A percentile compares a stretch with the other conserved stretches of the same genome.
Conservation (phyloP, 2,797 vertebrate genomes). For the Chelonia mydas region DNA sequence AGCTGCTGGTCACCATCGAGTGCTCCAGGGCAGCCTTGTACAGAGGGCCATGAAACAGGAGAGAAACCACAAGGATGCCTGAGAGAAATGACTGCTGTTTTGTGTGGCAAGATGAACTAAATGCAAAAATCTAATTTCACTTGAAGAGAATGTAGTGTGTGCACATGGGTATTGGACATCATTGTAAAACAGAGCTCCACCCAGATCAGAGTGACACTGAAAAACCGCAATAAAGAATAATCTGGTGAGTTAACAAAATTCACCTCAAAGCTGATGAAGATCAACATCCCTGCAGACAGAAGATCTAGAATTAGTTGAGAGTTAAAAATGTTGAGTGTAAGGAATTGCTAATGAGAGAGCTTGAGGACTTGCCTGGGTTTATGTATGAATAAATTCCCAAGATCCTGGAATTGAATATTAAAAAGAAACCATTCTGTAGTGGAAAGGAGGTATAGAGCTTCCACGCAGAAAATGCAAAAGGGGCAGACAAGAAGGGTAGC, state of each 20-base stretch:
- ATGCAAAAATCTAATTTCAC: not conserved
- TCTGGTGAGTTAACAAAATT: not conserved
- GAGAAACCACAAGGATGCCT: not conserved
- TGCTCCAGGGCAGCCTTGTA: not conserved
- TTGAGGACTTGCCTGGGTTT: not conserved
- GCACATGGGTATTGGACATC: not conserved
- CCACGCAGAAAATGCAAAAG: not conserved
- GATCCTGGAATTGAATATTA: not conserved
- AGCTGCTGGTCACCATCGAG: not conserved
- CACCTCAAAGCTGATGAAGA: not conserved
- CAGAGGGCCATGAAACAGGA: not conserved
- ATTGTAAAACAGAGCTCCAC: not conserved
- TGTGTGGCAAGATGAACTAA: not conserved
- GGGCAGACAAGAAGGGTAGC: not conserved
- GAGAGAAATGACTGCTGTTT: not conserved
- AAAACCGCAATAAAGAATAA: not conserved
- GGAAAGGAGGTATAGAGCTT: not conserved
- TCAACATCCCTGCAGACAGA: not conserved
- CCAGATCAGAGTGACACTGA: not conserved
- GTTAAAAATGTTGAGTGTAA: not conserved
- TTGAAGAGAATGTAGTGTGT: not conserved
- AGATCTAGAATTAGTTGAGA: not conserved
- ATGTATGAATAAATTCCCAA: not conserved
- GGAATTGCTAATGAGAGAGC: not conserved
- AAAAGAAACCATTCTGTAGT: not conserved